These are phyloP conservation scores for Trematocara nigrifrons DNA, from an alignment of 2,113 vertebrate species.

Conservation along the genomic window DNA sequence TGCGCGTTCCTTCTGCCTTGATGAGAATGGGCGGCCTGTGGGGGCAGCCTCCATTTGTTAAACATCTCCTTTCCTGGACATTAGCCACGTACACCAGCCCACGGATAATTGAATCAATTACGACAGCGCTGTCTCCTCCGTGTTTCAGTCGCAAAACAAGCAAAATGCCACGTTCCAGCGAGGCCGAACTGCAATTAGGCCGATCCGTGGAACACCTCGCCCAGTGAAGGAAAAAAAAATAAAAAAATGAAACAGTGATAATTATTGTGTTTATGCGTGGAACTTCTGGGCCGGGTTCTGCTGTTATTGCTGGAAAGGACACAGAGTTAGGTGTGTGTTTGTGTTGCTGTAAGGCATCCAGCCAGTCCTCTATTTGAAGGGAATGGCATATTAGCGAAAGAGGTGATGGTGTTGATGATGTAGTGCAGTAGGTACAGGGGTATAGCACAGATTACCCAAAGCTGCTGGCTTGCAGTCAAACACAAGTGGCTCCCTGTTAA, in stretches of 20 bases:
- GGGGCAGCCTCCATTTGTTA: slow-evolving; percentile 11
- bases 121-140: neutral
- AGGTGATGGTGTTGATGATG: slow-evolving; percentile 26
- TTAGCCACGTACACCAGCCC: slow-evolving; percentile 31
- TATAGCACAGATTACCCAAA: neutral
- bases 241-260: neutral
- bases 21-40: neutral
- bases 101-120: slow-evolving; percentile 59
- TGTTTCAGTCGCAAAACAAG: slow-evolving; percentile 25
- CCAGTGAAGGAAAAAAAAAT: neutral
- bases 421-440: slow-evolving; percentile 7
- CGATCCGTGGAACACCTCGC: neutral
- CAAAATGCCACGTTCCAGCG: neutral
- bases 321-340: neutral
- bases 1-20: neutral
- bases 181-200: slow-evolving; percentile 33
- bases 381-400: neutral
- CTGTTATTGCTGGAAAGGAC: neutral
- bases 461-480: slow-evolving; percentile 4
- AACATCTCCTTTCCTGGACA: slow-evolving; percentile 41
- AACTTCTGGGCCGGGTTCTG: neutral
- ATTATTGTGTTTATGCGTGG: slow-evolving; percentile 42
- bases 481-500: neutral
- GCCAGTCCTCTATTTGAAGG: neutral
- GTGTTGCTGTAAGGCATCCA: neutral